These are phyloP conservation scores for Agapornis roseicollis DNA, from an alignment of 2,113 vertebrate species.

Conservation along the genomic window DNA sequence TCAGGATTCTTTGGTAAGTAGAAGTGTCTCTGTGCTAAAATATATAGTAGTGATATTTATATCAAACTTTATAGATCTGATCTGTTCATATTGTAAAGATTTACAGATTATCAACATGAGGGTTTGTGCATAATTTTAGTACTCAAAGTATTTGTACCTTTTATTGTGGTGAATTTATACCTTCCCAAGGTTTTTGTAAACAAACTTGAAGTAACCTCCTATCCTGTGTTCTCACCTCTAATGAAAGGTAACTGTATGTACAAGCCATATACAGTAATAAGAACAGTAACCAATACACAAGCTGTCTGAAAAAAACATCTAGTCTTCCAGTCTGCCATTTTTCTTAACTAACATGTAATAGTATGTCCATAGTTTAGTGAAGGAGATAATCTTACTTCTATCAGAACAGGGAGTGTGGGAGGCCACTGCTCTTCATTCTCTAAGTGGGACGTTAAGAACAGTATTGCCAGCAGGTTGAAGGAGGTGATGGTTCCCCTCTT, in stretches of 20 bases:
- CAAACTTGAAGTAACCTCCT: background rate
- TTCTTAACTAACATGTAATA: background rate
- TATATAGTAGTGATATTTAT: background rate
- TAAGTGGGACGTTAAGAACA: background rate
- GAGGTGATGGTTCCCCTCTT: background rate
- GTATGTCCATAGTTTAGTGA: background rate
- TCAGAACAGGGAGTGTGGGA: background rate
- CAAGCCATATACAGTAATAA: background rate
- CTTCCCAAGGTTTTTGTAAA: background rate
- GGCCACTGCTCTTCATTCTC: background rate
- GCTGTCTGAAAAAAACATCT: background rate
- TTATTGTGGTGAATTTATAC: background rate
- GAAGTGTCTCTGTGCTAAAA: background rate
- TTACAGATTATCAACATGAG: background rate
- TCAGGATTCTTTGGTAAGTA: background rate
- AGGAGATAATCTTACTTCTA: background rate
- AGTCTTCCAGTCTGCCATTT: background rate
- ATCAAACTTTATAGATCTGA: background rate
- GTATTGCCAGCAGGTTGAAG: background rate
- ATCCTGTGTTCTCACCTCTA: background rate
- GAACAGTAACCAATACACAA: background rate
- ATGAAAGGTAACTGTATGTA: background rate
- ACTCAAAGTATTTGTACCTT: background rate
- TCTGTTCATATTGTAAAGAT: background rate
- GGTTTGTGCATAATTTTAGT: background rate